Evolutionary conservation across 2,888 invertebrate genomes (phyloP).

Genomic region (Erebia aethiops): DNA sequence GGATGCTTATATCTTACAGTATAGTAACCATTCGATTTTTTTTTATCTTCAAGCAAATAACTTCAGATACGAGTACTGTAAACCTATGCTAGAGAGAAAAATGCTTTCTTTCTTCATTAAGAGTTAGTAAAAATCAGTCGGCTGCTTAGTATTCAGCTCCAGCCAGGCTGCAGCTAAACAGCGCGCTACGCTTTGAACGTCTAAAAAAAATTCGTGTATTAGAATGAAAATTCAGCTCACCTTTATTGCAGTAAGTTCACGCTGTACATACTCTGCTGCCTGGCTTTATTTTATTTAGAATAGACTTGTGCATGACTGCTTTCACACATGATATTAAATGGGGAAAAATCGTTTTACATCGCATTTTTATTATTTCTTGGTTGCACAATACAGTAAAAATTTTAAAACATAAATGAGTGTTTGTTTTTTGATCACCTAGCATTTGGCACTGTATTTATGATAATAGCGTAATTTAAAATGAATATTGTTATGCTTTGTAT

Average conservation of each 20-base stretch:
- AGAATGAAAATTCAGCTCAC: slow-evolving; percentile 24
- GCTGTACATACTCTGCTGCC: background rate
- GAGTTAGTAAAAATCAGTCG: slow-evolving; percentile 15
- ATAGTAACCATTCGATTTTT: too few species aligned
- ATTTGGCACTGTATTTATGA: too few species aligned
- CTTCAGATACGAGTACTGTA: too few species aligned
- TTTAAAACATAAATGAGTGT: too few species aligned
- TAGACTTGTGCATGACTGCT: slow-evolving; percentile 3
- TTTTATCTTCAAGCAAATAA: too few species aligned
- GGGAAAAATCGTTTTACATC: background rate
- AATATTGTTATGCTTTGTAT: too few species aligned
- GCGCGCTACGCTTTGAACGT: slow-evolving; percentile 18
- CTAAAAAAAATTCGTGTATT: slow-evolving; percentile 25
- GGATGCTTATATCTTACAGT: too few species aligned
- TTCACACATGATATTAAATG: background rate
- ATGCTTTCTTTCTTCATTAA: slow-evolving; percentile 12
- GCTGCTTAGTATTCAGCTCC: slow-evolving; percentile 23
- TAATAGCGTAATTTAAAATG: too few species aligned
- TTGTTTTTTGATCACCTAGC: too few species aligned
- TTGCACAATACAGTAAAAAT: too few species aligned
- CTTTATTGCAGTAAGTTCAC: slow-evolving; percentile 17
- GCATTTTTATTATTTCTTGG: too few species aligned
- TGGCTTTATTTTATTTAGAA: background rate
- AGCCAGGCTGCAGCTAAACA: slow-evolving; percentile 22
- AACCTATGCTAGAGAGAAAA: background rate